phyloP scores from a whole-genome alignment of 2,888 invertebrate species.

The Phalangium opilio region DNA sequence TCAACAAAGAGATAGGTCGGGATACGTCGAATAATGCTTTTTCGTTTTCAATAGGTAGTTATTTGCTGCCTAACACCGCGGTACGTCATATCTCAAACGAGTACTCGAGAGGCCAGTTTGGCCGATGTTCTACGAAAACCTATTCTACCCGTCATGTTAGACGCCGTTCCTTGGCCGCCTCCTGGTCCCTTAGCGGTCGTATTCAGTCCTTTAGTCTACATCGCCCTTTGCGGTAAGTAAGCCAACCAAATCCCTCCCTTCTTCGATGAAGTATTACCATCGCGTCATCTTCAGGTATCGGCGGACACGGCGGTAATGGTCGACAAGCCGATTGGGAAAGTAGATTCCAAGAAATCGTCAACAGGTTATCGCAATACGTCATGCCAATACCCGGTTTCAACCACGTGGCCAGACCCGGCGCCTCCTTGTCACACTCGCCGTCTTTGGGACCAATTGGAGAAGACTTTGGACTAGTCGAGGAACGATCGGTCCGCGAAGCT shows the following conservation, averaged over 20 bases:
- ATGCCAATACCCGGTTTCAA: too few relatives aligned
- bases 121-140: constrained; percentile 34
- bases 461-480: too few relatives aligned
- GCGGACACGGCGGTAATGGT: constrained; percentile 24
- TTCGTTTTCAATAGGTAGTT: constrained; percentile 7
- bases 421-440: too few relatives aligned
- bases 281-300: constrained; percentile 20
- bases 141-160: constrained; percentile 34
- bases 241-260: too few relatives aligned
- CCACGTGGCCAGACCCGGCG: too few relatives aligned
- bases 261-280: not conserved
- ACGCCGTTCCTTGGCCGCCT: constrained; percentile 34
- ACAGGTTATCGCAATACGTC: constrained; percentile 19
- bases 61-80: constrained; percentile 22
- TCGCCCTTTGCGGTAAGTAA: constrained; percentile 32
- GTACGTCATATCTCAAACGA: constrained; percentile 32
- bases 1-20: too few relatives aligned
- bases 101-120: constrained; percentile 32
- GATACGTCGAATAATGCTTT: not conserved
- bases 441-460: too few relatives aligned
- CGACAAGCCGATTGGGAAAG: constrained; percentile 22
- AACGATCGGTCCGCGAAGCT: too few relatives aligned
- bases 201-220: constrained; percentile 32
- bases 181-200: constrained; percentile 34
- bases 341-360: constrained; percentile 21